Evolutionary conservation across 2,888 invertebrate genomes (phyloP).

Genomic region (Rhopalosiphum nymphaeae): DNA sequence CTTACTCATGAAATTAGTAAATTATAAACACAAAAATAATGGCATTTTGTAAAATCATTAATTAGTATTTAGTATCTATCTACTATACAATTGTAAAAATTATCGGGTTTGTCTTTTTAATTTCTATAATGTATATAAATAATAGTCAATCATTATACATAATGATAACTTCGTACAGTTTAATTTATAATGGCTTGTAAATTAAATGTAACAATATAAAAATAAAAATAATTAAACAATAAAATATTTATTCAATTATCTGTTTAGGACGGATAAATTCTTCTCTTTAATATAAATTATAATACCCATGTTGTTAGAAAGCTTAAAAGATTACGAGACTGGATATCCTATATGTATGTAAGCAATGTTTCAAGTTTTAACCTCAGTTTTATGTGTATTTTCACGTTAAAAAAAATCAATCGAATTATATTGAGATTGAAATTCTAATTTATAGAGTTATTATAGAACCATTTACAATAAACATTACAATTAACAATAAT

Average conservation of each 20-base stretch:
- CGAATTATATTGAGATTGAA: neutral
- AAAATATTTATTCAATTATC: neutral
- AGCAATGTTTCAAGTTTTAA: neutral
- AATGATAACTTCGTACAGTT: neutral
- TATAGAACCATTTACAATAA: too few relatives aligned
- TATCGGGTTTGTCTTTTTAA: neutral
- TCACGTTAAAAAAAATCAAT: neutral
- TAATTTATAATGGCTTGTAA: neutral
- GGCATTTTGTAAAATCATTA: neutral
- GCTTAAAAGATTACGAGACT: neutral
- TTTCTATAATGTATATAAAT: neutral
- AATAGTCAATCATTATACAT: neutral
- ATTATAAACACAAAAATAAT: neutral
- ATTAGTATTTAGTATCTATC: neutral
- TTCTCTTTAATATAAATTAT: neutral
- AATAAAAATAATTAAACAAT: neutral
- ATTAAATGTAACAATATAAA: neutral
- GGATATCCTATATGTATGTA: neutral
- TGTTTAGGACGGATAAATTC: neutral
- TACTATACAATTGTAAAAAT: neutral
- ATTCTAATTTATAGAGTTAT: neutral
- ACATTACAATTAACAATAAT: neutral
- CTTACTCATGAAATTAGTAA: neutral
- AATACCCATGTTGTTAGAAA: neutral
- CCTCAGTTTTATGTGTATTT: neutral